Evolutionary conservation across 2,113 vertebrate species (phyloP).

Genomic region (Nanorana parkeri): DNA sequence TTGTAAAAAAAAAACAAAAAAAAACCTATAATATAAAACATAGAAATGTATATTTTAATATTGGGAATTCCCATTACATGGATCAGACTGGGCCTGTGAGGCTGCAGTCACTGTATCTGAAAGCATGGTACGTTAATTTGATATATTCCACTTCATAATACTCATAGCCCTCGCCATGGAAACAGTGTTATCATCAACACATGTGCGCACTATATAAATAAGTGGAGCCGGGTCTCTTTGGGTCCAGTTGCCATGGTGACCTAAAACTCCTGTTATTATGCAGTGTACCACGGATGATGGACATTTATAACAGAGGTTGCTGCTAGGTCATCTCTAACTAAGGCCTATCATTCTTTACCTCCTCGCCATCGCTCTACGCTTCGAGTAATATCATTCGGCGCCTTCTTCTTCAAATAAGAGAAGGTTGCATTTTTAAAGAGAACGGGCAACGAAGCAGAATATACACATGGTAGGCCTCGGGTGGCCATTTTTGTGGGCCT

Average conservation of each 20-base stretch:
- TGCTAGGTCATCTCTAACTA: not conserved
- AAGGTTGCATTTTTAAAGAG: too few species aligned
- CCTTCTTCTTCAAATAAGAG: too few species aligned
- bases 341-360: not conserved
- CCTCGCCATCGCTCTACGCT: too few species aligned
- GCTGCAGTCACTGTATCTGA: not conserved
- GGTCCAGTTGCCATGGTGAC: slow-evolving; percentile 60
- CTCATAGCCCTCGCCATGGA: slow-evolving; percentile 48
- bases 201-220: not conserved
- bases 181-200: slow-evolving; percentile 34
- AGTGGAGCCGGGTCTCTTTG: not conserved
- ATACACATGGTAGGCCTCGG: too few species aligned
- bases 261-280: slow-evolving; percentile 55
- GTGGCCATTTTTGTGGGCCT: too few species aligned
- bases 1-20: too few species aligned
- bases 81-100: too few species aligned
- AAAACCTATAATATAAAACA: too few species aligned
- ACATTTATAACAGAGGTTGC: slow-evolving; percentile 19
- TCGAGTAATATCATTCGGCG: too few species aligned
- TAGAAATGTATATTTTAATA: too few species aligned
- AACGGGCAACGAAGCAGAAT: too few species aligned
- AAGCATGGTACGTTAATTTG: slow-evolving; percentile 7
- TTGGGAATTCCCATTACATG: too few species aligned
- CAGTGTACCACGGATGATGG: slow-evolving; percentile 9
- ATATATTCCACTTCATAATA: slow-evolving; percentile 11